These are phyloP conservation scores for Pinna nobilis DNA, from an alignment of 1,140 invertebrate genomes.

Conservation along the genomic window DNA sequence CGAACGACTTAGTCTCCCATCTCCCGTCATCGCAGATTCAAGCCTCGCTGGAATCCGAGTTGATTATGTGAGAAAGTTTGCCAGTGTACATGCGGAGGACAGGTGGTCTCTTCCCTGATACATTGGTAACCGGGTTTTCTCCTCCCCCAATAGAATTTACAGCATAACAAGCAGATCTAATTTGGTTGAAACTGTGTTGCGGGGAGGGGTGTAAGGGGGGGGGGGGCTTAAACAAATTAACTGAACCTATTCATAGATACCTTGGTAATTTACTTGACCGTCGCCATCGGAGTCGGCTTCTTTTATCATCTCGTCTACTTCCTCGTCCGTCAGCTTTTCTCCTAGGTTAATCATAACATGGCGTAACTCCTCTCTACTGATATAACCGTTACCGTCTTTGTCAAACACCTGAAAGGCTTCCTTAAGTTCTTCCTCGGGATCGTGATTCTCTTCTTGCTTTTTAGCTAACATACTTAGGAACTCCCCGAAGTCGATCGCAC, in stretches of 20 bases:
- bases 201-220: background rate
- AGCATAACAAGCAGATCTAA: background rate
- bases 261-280: slow-evolving; percentile 61
- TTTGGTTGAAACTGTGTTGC: background rate
- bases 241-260: slow-evolving; percentile 25
- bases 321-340: slow-evolving; percentile 90
- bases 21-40: too few species aligned
- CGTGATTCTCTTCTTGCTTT: slow-evolving; percentile 99
- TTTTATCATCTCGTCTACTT: slow-evolving; percentile 94
- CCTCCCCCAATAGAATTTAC: background rate
- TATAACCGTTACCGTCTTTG: slow-evolving; percentile 94
- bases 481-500: slow-evolving; percentile 98
- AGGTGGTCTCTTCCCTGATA: background rate
- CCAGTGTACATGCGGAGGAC: background rate
- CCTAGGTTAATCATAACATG: slow-evolving; percentile 93
- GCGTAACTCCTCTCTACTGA: slow-evolving; percentile 50
- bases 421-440: slow-evolving; percentile 95
- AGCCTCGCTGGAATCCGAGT: too few species aligned
- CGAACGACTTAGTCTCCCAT: too few species aligned
- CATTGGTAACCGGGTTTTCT: background rate
- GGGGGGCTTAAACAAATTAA: background rate
- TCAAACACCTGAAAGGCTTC: slow-evolving; percentile 99
- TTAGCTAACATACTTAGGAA: slow-evolving; percentile 88
- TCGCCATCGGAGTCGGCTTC: slow-evolving; percentile 93
- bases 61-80: too few species aligned